phyloP scores from a whole-genome alignment of 2,797 vertebrate species.

The Acanthurus lineatus region DNA sequence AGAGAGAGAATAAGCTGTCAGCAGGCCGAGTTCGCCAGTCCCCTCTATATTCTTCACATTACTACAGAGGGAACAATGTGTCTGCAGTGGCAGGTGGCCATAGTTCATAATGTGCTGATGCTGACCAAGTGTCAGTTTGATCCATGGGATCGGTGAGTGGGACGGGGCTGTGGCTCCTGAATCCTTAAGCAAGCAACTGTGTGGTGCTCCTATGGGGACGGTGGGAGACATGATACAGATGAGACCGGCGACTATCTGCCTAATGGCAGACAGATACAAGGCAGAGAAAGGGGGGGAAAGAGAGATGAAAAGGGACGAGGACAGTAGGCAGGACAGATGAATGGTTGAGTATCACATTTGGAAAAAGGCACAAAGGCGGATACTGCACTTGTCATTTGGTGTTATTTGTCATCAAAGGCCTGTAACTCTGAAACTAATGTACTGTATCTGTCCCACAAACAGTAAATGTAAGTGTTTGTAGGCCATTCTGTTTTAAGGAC shows the following conservation, averaged over 20 bases:
- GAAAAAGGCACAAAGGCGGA: slow-evolving; percentile 66
- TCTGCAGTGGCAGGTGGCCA: slow-evolving; percentile 87
- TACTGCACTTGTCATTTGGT: slow-evolving; percentile 49
- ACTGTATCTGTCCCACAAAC: slow-evolving; percentile 51
- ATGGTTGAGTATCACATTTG: slow-evolving; percentile 65
- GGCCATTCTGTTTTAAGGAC: slow-evolving; percentile 41
- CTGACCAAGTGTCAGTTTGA: slow-evolving; percentile 90
- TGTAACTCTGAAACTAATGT: slow-evolving; percentile 59
- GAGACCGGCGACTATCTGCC: slow-evolving; percentile 85
- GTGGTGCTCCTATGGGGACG: slow-evolving; percentile 81
- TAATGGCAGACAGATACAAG: slow-evolving; percentile 86
- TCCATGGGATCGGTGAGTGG: slow-evolving; percentile 80
- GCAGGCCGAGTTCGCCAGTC: slow-evolving; percentile 73
- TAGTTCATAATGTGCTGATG: slow-evolving; percentile 92
- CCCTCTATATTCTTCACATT: slow-evolving; percentile 89
- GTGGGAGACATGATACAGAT: slow-evolving; percentile 86
- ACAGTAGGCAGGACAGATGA: slow-evolving; percentile 70
- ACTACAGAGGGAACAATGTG: slow-evolving; percentile 90
- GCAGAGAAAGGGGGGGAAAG: slow-evolving; percentile 46
- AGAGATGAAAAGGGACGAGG: slow-evolving; percentile 55
- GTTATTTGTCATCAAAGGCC: slow-evolving; percentile 68
- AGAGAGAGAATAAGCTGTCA: slow-evolving; percentile 83
- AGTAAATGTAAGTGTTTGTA: slow-evolving; percentile 54
- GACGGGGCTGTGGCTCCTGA: slow-evolving; percentile 84
- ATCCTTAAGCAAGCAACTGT: slow-evolving; percentile 85